These are phyloP conservation scores for Antechinus flavipes DNA, from an alignment of 2,113 vertebrate genomes.

Conservation along the genomic window DNA sequence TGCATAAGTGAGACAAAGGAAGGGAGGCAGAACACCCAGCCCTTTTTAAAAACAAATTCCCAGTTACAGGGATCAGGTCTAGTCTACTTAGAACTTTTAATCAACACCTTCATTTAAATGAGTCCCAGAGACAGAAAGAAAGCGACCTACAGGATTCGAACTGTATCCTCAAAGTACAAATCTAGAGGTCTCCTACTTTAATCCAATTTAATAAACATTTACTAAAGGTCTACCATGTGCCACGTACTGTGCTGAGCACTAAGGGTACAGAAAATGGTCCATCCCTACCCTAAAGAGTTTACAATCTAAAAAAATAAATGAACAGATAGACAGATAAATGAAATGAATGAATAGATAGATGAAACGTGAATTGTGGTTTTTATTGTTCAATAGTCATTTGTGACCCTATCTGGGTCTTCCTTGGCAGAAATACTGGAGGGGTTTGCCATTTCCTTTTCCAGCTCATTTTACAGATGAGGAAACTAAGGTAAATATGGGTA, in stretches of 20 bases:
- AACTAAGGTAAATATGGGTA: neutral
- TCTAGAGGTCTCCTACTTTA: too few relatives aligned
- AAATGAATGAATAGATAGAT: too few relatives aligned
- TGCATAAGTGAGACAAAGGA: neutral
- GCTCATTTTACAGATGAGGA: neutral
- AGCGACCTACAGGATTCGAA: too few relatives aligned
- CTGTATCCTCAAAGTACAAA: too few relatives aligned
- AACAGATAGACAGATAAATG: too few relatives aligned
- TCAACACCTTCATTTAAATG: neutral
- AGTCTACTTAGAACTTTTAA: neutral
- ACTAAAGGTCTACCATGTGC: too few relatives aligned
- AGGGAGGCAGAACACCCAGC: neutral
- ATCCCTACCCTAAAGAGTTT: neutral
- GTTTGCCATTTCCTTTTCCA: neutral
- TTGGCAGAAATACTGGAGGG: neutral
- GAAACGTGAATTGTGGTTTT: neutral
- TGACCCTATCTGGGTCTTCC: neutral
- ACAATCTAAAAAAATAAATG: neutral
- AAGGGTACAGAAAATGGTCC: neutral
- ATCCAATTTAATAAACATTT: neutral
- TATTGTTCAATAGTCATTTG: neutral
- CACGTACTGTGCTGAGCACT: too few relatives aligned
- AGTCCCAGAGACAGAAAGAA: neutral
- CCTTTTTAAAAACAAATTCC: neutral
- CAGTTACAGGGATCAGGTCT: too few relatives aligned